phyloP scores from a whole-genome alignment of 2,113 vertebrate species.

The Stigmatopora argus region DNA sequence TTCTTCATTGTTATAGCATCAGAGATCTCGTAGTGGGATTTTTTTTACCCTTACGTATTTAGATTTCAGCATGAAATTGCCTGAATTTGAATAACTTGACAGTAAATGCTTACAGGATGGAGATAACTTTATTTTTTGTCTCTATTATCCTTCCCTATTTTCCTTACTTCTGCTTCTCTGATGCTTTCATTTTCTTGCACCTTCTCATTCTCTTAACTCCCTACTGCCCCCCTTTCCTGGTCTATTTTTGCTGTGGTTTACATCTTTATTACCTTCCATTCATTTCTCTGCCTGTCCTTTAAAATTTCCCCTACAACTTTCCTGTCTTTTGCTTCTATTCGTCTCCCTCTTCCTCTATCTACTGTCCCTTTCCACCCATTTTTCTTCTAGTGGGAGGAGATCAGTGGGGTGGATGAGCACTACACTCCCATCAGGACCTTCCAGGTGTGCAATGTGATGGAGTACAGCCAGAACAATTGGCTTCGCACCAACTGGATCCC shows the following conservation, averaged over 20 bases:
- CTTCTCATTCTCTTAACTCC: neutral
- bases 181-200: slow-evolving; percentile 8
- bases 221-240: neutral
- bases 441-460: slow-evolving; percentile 99
- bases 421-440: slow-evolving; percentile 98
- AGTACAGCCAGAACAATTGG: slow-evolving; percentile 99
- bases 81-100: slow-evolving; percentile 57
- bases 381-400: slow-evolving; percentile 91
- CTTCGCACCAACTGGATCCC: slow-evolving; percentile 97
- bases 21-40: slow-evolving; percentile 60
- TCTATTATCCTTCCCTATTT: slow-evolving; percentile 38
- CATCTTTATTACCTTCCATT: slow-evolving; percentile 1
- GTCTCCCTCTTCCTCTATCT: slow-evolving; percentile 29
- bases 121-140: slow-evolving; percentile 58
- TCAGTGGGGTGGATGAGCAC: slow-evolving; percentile 95
- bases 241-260: slow-evolving; percentile 11
- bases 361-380: slow-evolving; percentile 33
- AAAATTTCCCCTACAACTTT: slow-evolving; percentile 3
- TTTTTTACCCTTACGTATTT: slow-evolving; percentile 65
- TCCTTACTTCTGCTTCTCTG: slow-evolving; percentile 23
- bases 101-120: slow-evolving; percentile 52
- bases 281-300: neutral
- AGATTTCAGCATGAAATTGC: slow-evolving; percentile 56
- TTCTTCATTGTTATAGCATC: slow-evolving; percentile 35
- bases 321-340: slow-evolving; percentile 17